Evolutionary conservation across 1,140 invertebrate species (phyloP), one percentile per base, ranked within the genome.

Genomic region (Pseudomyrmex dendroicus): DNA sequence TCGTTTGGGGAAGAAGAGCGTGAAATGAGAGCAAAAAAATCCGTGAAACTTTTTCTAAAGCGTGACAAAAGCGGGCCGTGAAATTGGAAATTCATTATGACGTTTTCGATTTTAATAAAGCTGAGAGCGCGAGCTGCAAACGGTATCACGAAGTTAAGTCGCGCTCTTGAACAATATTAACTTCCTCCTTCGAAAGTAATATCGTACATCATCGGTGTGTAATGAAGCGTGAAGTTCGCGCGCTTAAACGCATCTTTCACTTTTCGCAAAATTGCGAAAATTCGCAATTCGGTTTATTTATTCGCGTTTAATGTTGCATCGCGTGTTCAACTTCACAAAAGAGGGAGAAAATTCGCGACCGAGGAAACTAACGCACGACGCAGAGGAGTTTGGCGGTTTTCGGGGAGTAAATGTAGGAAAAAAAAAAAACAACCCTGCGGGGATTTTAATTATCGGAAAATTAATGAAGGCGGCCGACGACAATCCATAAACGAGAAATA

Each of bases 381-480:
- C 44, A 59, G 2, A 15, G 17, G n/a, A n/a, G n/a, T n/a, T n/a
- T n/a, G n/a, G 15, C 52, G 35, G 0, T 35, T 35, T 35, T 35
- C 35, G 35, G 35, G 0, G 35, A 35, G 5, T 4, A 35, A 35
- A 35, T 35, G 35, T 35, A 35, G 35, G 20, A 20, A 20, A 20
- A 20, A 20, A 20, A 35, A 35, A 35, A 35, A 35, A 35, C 5
- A 35, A 35, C 35, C 35, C 5, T 22, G 54, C 44, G 59, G 12
- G 35, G 54, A 44, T 15, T 61, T 70, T 78, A 78, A 78, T 78
- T 80, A 80, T 80, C 54, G 66, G 66, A 48, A 72, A 72, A 80
- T 72, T 80, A 80, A 80, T 72, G 54, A 80, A 70, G 15, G 76
- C 35, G 20, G n/a, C 22, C 64, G 35, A 48, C 44, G 20, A 80